Percentiles rank a stretch among this genome's conserved stretches.
These are phyloP conservation scores for Myanophis thanlyinensis DNA, from an alignment of 2,113 vertebrate genomes.

Conservation along the genomic window DNA sequence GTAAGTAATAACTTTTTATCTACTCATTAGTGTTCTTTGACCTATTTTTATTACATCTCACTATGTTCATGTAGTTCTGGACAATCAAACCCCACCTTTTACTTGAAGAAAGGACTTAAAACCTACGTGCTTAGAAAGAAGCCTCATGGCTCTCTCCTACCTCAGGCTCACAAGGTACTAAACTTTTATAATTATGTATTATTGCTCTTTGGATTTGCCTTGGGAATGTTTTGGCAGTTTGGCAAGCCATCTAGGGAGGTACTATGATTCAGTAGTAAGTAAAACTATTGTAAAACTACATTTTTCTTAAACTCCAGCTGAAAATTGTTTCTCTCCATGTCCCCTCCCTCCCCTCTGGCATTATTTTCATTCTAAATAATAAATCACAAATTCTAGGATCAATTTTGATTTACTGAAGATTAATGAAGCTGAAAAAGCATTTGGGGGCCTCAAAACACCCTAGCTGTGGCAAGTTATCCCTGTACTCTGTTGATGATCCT, in stretches of 20 bases:
- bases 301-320: background rate
- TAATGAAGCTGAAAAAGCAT: background rate
- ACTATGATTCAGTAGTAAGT: background rate
- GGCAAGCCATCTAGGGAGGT: background rate
- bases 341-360: background rate
- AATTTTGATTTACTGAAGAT: background rate
- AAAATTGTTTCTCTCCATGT: background rate
- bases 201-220: background rate
- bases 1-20: background rate
- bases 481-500: background rate
- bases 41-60: background rate
- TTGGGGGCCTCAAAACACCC: background rate
- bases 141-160: conserved; percentile 85
- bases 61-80: conserved; percentile 73
- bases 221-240: background rate
- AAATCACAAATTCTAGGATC: background rate
- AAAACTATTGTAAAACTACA: background rate
- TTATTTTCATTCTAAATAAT: background rate
- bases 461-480: background rate
- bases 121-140: conserved; percentile 90
- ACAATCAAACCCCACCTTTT: conserved; percentile 93
- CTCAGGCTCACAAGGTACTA: conserved; percentile 83
- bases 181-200: background rate
- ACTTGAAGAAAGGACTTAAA: conserved; percentile 75
- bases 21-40: background rate